Base-by-base conservation (phyloP, 1,140 invertebrate species). In the Paraescarpia echinospica region DNA sequence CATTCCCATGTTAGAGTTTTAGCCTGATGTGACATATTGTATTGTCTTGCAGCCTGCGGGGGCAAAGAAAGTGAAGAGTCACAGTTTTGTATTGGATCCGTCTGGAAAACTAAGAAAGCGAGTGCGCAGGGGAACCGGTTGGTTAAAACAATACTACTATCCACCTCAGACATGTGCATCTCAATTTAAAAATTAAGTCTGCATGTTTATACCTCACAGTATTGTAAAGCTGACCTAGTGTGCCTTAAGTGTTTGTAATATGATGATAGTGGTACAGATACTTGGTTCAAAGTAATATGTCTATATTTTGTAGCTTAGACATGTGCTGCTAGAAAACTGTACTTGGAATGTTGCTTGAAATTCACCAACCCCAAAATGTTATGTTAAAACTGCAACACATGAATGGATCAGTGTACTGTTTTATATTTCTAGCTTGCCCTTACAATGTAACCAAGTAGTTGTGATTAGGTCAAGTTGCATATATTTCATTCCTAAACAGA, bases 11-110 rank as follows among this genome's bases (percentile, higher is more conserved):
- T n/a, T n/a, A n/a, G n/a, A 92, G 77, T 91, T 48, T 48, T 89
- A 31, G 8, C 34, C 18, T 35, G 92, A 18, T 8, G 6, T 8
- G 33, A 48, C 1, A 33, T 34, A 90, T 93, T n/a, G 35, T 93
- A n/a, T n/a, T n/a, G 89, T 91, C 35, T 91, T 89, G 92, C 91
- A 96, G 95, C 94, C 95, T 41, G 95, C 95, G 93, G 96, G 96
- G 18, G 35, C 94, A 34, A 93, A 94, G 89, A 93, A 94, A 41
- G 94, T 94, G 90, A 93, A 95, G 91, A 93, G 94, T 12, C 93
- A 95, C 8, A 94, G 95, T 5, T 94, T 96, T 33, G 94, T 94
- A 93, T 92, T 96, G n/a, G 96, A 96, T 94, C 96, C 96, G 12
- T 93, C 94, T 48, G 95, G 95, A 5, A 94, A 94, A 90, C 92